Evolutionary conservation across 2,113 vertebrate genomes (phyloP).

Genomic region (Rhadina sibilatrix): DNA sequence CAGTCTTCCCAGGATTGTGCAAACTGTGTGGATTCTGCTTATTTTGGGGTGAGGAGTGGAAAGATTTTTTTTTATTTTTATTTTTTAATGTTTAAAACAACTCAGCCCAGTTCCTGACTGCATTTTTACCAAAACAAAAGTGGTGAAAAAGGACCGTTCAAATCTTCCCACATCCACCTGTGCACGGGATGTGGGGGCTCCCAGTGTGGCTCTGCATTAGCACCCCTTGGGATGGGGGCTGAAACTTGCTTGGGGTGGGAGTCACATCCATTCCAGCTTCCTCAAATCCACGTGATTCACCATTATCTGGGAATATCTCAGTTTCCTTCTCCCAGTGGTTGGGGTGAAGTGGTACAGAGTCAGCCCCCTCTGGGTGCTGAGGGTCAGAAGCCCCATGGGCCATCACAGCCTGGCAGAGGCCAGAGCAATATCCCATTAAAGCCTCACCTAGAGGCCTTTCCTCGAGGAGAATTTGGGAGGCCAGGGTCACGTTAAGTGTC

Average conservation of each 20-base stretch:
- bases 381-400: not conserved
- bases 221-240: not conserved
- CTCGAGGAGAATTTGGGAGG: not conserved
- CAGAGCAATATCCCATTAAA: slow-evolving; percentile 7
- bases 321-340: fast-evolving
- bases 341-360: not conserved
- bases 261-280: not conserved
- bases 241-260: fast-evolving
- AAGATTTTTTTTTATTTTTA: not conserved
- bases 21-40: not conserved
- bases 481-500: not conserved
- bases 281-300: fast-evolving
- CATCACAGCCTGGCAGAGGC: not conserved
- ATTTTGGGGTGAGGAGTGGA: fast-evolving
- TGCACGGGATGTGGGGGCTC: fast-evolving
- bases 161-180: fast-evolving
- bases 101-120: not conserved
- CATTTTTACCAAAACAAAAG: not conserved
- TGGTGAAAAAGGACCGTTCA: fast-evolving
- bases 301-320: not conserved
- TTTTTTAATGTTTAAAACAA: not conserved
- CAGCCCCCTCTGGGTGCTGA: not conserved
- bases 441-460: slow-evolving; percentile 47
- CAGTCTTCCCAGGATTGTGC: not conserved
- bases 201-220: not conserved